Conservation (phyloP, 1,140 invertebrate species). For the Lasaia peninsularis region DNA sequence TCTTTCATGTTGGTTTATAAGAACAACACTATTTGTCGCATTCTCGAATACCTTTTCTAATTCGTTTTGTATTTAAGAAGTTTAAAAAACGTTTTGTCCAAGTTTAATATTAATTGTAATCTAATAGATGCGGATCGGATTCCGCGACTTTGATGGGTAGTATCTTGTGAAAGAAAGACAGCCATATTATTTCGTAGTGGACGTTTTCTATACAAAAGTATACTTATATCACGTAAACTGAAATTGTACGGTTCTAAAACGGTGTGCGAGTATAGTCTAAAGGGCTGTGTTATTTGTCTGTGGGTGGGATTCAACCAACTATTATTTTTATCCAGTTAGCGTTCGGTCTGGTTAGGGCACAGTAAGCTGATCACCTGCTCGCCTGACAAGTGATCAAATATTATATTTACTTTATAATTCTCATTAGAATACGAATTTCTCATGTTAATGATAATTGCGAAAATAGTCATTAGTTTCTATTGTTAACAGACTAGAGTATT, state of each 20-base stretch:
- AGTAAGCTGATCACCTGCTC: slow-evolving; percentile 56
- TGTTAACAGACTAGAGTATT: slow-evolving; percentile 20
- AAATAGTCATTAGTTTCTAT: slow-evolving; percentile 12
- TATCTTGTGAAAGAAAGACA: no score
- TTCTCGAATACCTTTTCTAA: no score
- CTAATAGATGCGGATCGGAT: no score
- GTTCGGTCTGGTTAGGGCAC: slow-evolving; percentile 44
- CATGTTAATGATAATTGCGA: not conserved
- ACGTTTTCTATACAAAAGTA: no score
- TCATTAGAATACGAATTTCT: slow-evolving; percentile 4
- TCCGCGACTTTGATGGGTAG: no score
- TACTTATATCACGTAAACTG: not conserved
- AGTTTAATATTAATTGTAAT: no score
- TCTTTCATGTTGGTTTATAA: no score
- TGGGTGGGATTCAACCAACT: slow-evolving; percentile 52
- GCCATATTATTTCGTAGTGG: no score
- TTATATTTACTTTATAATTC: slow-evolving; percentile 3
- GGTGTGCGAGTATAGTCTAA: slow-evolving; percentile 5
- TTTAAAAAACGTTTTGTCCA: no score
- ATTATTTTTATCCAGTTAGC: slow-evolving; percentile 34
- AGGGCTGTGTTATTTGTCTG: slow-evolving; percentile 23
- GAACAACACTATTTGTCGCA: no score
- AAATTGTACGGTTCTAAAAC: not conserved
- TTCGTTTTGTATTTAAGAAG: no score
- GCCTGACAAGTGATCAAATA: slow-evolving; percentile 36